These are phyloP conservation scores for Todus mexicanus DNA, from an alignment of 2,797 vertebrate genomes.

Conservation along the genomic window DNA sequence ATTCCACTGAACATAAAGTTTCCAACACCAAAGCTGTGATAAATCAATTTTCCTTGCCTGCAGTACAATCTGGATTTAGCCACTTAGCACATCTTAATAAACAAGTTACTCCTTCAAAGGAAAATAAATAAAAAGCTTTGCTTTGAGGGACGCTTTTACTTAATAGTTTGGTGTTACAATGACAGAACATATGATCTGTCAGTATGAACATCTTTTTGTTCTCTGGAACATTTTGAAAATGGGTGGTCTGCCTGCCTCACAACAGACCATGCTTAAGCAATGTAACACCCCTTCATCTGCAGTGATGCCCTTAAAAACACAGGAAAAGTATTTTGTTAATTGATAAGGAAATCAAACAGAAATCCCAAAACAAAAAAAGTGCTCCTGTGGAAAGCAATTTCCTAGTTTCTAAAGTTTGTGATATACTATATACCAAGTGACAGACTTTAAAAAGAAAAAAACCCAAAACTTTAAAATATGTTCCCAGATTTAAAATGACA, in stretches of 20 bases:
- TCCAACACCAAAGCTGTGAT: conserved; percentile 13
- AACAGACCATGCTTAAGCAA: not conserved
- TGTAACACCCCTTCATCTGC: not conserved
- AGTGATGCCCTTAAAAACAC: not conserved
- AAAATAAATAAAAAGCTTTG: conserved; percentile 75
- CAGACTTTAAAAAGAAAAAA: not conserved
- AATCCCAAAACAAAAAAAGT: not conserved
- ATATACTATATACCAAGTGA: not conserved
- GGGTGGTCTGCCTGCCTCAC: not conserved
- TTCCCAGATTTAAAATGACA: not conserved
- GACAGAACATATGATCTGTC: conserved; percentile 50
- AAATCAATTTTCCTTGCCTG: conserved; percentile 68
- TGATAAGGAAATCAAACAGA: not conserved
- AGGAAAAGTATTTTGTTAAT: not conserved
- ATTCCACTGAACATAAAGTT: conserved; percentile 15
- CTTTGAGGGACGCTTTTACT: conserved; percentile 71
- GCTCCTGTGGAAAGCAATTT: not conserved
- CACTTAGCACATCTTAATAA: conserved; percentile 73
- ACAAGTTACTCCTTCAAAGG: conserved; percentile 72
- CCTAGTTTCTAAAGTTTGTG: not conserved
- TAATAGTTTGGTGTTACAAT: conserved; percentile 60
- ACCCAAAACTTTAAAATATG: not conserved
- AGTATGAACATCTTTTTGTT: conserved; percentile 62
- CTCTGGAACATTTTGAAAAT: conserved; percentile 13
- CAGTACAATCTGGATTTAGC: conserved; percentile 57